Evolutionary conservation across 2,113 vertebrate species (phyloP).

Genomic region (Apteryx mantelli): DNA sequence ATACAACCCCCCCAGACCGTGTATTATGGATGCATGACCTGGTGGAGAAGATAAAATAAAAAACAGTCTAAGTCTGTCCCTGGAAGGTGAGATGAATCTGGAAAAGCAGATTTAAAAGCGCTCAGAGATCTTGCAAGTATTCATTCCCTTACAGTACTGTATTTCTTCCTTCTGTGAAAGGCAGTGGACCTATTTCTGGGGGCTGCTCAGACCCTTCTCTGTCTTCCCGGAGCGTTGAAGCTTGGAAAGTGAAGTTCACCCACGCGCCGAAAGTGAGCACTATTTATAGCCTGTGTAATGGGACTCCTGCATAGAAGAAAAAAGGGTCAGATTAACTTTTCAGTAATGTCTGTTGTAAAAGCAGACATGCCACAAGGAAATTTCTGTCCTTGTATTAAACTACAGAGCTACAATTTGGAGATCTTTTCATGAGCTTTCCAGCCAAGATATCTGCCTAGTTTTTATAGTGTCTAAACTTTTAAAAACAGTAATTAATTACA

Average conservation of each 20-base stretch:
- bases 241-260: not conserved
- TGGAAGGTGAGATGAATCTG: slow-evolving; percentile 3
- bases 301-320: not conserved
- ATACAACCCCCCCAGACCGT: not conserved
- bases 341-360: not conserved
- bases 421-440: not conserved
- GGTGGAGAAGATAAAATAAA: not conserved
- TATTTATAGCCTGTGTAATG: not conserved
- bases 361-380: not conserved
- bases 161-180: not conserved
- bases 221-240: not conserved
- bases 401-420: not conserved
- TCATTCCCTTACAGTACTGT: not conserved
- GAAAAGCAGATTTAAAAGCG: not conserved
- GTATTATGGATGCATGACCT: not conserved
- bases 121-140: not conserved
- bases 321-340: not conserved
- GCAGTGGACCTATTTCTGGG: not conserved
- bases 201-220: not conserved
- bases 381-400: not conserved
- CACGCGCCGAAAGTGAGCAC: not conserved
- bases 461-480: not conserved
- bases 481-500: not conserved
- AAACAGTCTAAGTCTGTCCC: not conserved
- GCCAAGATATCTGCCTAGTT: not conserved